A percentile compares a stretch with the other conserved stretches of the same genome.
Evolutionary conservation across 1,140 invertebrate species (phyloP).

Genomic region (Sminthurides bifidus): DNA sequence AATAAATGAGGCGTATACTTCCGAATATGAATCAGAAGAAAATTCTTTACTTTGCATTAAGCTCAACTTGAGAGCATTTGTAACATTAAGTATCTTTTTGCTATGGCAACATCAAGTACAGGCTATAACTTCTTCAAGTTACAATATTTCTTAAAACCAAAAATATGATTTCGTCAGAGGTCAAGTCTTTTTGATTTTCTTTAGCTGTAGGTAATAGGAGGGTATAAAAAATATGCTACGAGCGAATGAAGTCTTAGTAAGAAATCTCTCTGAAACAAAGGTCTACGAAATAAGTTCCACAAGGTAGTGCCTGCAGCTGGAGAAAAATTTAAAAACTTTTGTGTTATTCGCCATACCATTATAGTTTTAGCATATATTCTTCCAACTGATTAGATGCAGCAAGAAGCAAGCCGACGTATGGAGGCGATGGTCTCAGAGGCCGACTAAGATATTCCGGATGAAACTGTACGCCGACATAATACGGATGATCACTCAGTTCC

Average conservation of each 20-base stretch:
- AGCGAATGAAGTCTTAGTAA: neutral
- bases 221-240: too few relatives aligned
- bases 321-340: neutral
- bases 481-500: slow-evolving; percentile 63
- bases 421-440: slow-evolving; percentile 84
- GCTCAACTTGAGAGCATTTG: too few relatives aligned
- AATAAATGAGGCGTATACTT: too few relatives aligned
- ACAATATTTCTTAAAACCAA: too few relatives aligned
- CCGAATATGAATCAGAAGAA: too few relatives aligned
- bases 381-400: slow-evolving; percentile 63
- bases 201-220: too few relatives aligned
- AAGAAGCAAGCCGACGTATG: slow-evolving; percentile 86
- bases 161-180: too few relatives aligned
- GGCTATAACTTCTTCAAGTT: too few relatives aligned
- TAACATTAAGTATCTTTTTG: too few relatives aligned
- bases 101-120: too few relatives aligned
- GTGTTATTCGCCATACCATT: neutral
- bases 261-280: neutral
- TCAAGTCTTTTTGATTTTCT: too few relatives aligned
- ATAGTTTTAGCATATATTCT: slow-evolving; percentile 1
- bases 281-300: neutral
- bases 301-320: neutral
- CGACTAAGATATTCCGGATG: slow-evolving; percentile 64
- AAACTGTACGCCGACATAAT: slow-evolving; percentile 91
- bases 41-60: too few relatives aligned